Conservation (phyloP, 2,888 invertebrate species). For the Cheilosia vulpina region DNA sequence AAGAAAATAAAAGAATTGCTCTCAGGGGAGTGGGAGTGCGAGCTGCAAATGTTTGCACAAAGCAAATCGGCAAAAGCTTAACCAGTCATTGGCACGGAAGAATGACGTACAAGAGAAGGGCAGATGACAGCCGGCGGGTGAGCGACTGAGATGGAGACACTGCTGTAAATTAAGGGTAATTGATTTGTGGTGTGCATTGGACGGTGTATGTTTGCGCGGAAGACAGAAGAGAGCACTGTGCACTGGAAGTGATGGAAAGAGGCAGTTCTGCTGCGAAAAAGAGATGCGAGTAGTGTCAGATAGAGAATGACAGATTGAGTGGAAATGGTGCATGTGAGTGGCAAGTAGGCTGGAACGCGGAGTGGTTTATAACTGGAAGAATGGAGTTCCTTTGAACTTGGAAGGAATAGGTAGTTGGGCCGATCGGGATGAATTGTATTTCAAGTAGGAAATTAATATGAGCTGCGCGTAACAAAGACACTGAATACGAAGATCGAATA, state of each 20-base stretch:
- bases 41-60: conserved; percentile 54
- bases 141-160: conserved; percentile 41
- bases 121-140: conserved; percentile 21
- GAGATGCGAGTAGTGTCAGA: not conserved
- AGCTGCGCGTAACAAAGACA: no score
- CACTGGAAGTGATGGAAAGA: not conserved
- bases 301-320: not conserved
- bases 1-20: not conserved
- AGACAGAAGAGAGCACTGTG: conserved; percentile 15
- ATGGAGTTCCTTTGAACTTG: no score
- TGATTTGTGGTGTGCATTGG: conserved; percentile 60
- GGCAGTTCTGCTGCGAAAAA: conserved; percentile 1
- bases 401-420: no score
- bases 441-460: no score
- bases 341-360: no score
- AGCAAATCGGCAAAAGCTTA: conserved; percentile 71
- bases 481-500: no score
- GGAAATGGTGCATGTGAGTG: not conserved
- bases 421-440: not conserved
- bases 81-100: conserved; percentile 73
- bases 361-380: no score
- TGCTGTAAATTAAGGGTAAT: conserved; percentile 64
- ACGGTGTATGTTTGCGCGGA: conserved; percentile 7
- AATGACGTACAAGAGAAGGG: conserved; percentile 46
- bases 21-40: conserved; percentile 9